Percentiles rank a stretch among this genome's conserved stretches.
Conservation (phyloP, 2,888 invertebrate species). For the Lasius platythorax region DNA sequence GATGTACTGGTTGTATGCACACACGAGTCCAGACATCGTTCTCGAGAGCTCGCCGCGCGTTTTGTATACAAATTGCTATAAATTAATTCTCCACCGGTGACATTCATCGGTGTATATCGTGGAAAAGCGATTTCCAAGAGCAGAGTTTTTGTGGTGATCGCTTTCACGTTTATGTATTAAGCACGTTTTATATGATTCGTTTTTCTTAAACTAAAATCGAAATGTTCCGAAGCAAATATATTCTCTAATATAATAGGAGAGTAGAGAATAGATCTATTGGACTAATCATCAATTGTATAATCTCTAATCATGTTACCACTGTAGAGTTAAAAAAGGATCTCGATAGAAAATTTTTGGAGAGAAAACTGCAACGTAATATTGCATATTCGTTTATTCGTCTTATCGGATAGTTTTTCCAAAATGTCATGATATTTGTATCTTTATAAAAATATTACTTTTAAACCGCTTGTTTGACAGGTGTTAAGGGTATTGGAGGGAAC, state of each 20-base stretch:
- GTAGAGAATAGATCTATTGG: neutral
- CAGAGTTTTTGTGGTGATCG: neutral
- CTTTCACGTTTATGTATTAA: neutral
- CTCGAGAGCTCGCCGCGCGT: neutral
- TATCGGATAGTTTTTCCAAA: neutral
- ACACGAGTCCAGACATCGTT: neutral
- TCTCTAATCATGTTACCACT: neutral
- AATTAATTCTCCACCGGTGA: neutral
- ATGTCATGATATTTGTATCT: neutral
- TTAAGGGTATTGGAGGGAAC: slow-evolving; percentile 79
- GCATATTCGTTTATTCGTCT: neutral
- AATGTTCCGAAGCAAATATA: neutral
- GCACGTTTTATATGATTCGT: neutral
- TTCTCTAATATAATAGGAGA: neutral
- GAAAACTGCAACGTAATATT: neutral
- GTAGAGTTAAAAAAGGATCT: neutral
- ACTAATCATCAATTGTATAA: neutral
- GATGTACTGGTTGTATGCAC: slow-evolving; percentile 17
- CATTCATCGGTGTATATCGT: neutral
- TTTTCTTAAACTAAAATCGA: neutral
- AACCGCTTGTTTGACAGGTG: slow-evolving; percentile 69
- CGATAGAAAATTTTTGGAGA: neutral
- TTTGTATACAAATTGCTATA: neutral
- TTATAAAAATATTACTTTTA: neutral
- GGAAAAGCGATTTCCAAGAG: neutral